Conservation (phyloP, 2,113 vertebrate species). For the Psophia crepitans region DNA sequence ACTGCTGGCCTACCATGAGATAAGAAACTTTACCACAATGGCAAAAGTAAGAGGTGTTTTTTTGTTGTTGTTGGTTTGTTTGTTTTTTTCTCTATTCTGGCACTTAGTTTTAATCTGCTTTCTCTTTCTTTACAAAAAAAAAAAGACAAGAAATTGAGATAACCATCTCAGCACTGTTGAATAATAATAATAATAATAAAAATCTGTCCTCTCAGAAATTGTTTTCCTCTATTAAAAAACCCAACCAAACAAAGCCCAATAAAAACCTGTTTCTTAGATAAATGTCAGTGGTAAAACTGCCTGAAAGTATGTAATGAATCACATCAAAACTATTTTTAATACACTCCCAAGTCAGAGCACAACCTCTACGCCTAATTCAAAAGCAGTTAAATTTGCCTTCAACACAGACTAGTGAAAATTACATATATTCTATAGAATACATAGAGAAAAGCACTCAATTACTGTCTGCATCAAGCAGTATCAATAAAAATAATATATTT, state of each 20-base stretch:
- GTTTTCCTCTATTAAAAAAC: not conserved
- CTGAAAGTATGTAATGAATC: not conserved
- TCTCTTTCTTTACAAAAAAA: not conserved
- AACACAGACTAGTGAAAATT: not conserved
- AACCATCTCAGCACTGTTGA: not conserved
- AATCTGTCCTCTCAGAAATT: not conserved
- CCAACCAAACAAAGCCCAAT: not conserved
- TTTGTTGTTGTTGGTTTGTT: too few relatives aligned
- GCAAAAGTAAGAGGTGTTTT: not conserved
- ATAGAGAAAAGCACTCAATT: not conserved
- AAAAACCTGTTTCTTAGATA: not conserved
- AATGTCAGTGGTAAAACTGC: constrained; percentile 12
- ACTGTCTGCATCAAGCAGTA: not conserved
- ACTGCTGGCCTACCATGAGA: not conserved
- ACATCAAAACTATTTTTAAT: constrained; percentile 32
- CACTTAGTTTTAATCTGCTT: not conserved
- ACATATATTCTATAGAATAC: not conserved
- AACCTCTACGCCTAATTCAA: not conserved
- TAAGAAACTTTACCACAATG: not conserved
- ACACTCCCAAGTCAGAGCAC: not conserved
- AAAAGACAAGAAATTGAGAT: not conserved
- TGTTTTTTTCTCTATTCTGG: not conserved
- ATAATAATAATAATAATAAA: too few relatives aligned
- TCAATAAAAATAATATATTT: not conserved
- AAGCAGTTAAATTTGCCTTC: constrained; percentile 1